Evolutionary conservation across 2,888 invertebrate genomes (phyloP), one percentile per base, ranked within the genome.

Genomic region (Magallana nippona): DNA sequence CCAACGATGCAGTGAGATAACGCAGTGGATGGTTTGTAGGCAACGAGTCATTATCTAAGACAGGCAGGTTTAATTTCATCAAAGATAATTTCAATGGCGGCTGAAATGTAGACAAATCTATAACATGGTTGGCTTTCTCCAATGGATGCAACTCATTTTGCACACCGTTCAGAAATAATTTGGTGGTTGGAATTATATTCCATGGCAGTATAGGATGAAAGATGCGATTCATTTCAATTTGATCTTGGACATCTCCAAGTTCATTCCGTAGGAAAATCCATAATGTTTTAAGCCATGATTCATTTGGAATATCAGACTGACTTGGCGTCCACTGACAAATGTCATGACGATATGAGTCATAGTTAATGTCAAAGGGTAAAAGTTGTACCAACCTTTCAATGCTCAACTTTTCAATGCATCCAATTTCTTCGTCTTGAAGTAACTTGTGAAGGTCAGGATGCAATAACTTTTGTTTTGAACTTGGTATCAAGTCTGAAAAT

Each of bases 391-490:
- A 62, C 11, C 55, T 19, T 19, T 77, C 55, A 10, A 82, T 78
- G 63, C 56, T n/a, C 15, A 83, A 55, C 32, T 15, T 8, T 55
- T 77, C 81, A 22, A 81, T 55, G 44, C 82, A 44, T 15, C 44
- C 17, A 10, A 32, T 13, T 17, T 44, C 44, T 1, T 19, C n/a
- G 22, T 5, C 79, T 19, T 55, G 5, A 56, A 79, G 13, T 8
- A 81, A 2, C 5, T 0, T 11, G 0, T 84, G 78, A 8, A 87
- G 78, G 3, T 83, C 57, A 15, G 27, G 17, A 79, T 88, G 84
- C 0, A 89, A 27, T 82, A 88, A 87, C 13, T 11, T 22, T 22
- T 63, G 2, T 55, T 57, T 17, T 1, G 86, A 87, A 11, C 11
- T 15, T 3, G 86, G 86, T 11, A 89, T 78, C 1, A 88, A 77